Evolutionary conservation across 2,113 vertebrate species (phyloP).

Genomic region (Australoheros scitulus): DNA sequence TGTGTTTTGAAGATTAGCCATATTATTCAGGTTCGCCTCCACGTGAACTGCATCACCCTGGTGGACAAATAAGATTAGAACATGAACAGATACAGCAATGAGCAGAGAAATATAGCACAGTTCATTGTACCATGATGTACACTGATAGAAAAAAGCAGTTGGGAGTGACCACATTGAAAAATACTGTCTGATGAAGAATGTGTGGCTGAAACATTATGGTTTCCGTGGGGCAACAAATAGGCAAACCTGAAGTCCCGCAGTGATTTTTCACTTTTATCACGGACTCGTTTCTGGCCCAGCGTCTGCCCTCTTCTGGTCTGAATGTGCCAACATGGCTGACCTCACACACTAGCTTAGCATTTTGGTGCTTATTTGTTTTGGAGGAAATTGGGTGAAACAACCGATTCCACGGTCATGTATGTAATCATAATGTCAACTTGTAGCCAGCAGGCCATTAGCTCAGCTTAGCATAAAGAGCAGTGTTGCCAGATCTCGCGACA

Average conservation of each 20-base stretch:
- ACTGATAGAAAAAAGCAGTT: not conserved
- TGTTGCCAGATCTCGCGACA: no score
- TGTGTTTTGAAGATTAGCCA: conserved; percentile 30
- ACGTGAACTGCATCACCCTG: conserved; percentile 9
- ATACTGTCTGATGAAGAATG: not conserved
- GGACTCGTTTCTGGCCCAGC: not conserved
- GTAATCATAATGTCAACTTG: no score
- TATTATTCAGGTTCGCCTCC: conserved; percentile 37
- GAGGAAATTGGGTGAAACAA: no score
- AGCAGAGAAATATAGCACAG: not conserved
- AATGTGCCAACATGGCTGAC: no score
- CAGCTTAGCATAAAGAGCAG: no score
- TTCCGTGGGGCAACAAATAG: not conserved
- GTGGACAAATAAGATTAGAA: not conserved
- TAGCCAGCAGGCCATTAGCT: no score
- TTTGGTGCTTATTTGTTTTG: no score
- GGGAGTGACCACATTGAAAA: not conserved
- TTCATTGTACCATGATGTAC: not conserved
- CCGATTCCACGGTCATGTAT: no score
- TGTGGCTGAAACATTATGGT: not conserved
- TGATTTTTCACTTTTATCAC: not conserved
- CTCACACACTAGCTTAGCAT: no score
- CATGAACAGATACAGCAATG: not conserved
- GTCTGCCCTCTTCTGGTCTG: not conserved
- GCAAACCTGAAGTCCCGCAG: not conserved